phyloP scores from a whole-genome alignment of 2,888 invertebrate species.

The Parnassius mnemosyne region DNA sequence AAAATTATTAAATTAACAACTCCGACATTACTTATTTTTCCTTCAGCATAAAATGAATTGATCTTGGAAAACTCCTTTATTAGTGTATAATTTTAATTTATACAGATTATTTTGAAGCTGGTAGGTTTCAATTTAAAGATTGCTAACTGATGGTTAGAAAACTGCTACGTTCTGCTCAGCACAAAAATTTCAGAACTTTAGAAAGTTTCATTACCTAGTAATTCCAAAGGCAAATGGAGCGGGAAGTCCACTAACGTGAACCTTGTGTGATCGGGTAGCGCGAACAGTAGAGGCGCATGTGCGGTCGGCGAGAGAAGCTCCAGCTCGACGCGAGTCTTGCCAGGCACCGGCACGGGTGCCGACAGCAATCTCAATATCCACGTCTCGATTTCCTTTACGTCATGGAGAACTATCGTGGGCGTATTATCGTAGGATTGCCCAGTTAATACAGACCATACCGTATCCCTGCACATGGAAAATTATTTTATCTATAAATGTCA shows the following conservation, averaged over 20 bases:
- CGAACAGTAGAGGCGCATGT: constrained; percentile 93
- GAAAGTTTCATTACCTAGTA: constrained; percentile 83
- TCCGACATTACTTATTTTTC: too few relatives aligned
- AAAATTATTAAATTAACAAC: too few relatives aligned
- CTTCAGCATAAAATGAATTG: too few relatives aligned
- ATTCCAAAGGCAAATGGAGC: constrained; percentile 96
- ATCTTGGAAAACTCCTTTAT: too few relatives aligned
- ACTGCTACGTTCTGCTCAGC: too few relatives aligned
- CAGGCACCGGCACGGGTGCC: constrained; percentile 98
- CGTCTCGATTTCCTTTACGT: constrained; percentile 98
- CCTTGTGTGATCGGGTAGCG: constrained; percentile 97
- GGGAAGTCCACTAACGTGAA: constrained; percentile 99
- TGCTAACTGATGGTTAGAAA: too few relatives aligned
- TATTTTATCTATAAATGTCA: neutral
- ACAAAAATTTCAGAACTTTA: too few relatives aligned
- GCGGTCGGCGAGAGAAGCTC: constrained; percentile 93
- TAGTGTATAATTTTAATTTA: too few relatives aligned
- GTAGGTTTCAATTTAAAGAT: too few relatives aligned
- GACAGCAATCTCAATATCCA: constrained; percentile 98
- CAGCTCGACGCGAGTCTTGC: constrained; percentile 90
- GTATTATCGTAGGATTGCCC: constrained; percentile 89
- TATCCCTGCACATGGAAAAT: constrained; percentile 83
- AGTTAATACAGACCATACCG: constrained; percentile 97
- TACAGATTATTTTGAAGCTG: too few relatives aligned
- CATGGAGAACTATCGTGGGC: constrained; percentile 94